Base-by-base conservation (phyloP, 1,140 invertebrate species). In the Sminthurides bifidus region DNA sequence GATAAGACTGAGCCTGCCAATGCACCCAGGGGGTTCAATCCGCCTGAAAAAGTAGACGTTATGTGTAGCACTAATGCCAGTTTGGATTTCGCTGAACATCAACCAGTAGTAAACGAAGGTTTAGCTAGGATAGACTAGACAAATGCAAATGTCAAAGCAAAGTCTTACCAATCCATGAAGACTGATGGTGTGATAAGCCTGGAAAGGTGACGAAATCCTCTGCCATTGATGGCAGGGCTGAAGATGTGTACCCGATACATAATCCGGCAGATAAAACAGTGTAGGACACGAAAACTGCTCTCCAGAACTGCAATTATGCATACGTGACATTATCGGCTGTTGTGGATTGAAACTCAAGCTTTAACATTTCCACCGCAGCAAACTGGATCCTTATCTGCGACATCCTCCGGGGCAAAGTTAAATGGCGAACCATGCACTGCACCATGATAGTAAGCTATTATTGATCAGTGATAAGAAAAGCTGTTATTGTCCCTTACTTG, bases 81-180 rank as follows among this genome's bases (percentile, higher is more conserved):
- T n/a, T n/a, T n/a, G n/a, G n/a, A n/a, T n/a, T n/a, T n/a, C n/a
- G n/a, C n/a, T n/a, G n/a, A n/a, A n/a, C n/a, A n/a, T n/a, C n/a
- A n/a, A n/a, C n/a, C 21, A 43, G 6, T 14, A 33, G 17, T 35
- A 51, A 8, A 21, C 27, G 30, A 43, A 46, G n/a, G n/a, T 46
- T 46, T 26, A 46, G 23, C 4, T 26, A 17, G 14, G 8, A 12
- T 29, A 10, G 12, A 23, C 14, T 46, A 23, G 4, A 12, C 21
- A 19, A 43, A 5, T 30, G 26, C 5, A 17, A 40, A 14, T 14
- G 40, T n/a, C 23, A 2, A 33, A 23, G 10, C 1, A 4, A 19
- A 4, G 12, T 26, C 26, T 56, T 41, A 63, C 61, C 61, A 27
- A 63, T 63, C 61, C 61, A 63, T 1, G 61, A 63, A 29, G 46